phyloP scores from a whole-genome alignment of 1,140 invertebrate species.

The Drosophila nasuta region DNA sequence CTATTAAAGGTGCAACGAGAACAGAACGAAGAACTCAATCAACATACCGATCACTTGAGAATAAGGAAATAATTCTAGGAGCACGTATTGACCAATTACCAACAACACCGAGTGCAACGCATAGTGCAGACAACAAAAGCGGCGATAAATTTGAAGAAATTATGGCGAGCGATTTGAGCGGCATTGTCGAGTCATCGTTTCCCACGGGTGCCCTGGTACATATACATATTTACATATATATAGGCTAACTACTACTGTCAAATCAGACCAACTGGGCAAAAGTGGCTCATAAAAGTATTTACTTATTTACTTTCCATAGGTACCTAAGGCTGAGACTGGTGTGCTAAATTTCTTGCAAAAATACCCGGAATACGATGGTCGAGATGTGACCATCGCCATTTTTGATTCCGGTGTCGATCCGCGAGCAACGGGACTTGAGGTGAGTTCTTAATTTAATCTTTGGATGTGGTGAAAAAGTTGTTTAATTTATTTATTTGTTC shows the following conservation, averaged over 20 bases:
- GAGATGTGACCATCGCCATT: constrained; percentile 96
- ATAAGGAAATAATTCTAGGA: constrained; percentile 31
- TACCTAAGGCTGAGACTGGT: constrained; percentile 98
- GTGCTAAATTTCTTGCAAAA: constrained; percentile 94
- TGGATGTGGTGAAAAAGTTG: too few relatives aligned
- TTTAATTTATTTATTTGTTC: background rate
- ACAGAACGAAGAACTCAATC: constrained; percentile 28
- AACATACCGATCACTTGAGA: constrained; percentile 3
- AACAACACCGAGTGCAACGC: background rate
- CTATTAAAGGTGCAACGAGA: constrained; percentile 41
- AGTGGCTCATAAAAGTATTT: background rate
- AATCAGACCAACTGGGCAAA: constrained; percentile 1
- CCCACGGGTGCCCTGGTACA: constrained; percentile 90
- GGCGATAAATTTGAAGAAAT: constrained; percentile 39
- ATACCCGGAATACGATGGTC: constrained; percentile 97
- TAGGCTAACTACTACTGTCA: too few relatives aligned
- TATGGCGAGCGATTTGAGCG: constrained; percentile 80
- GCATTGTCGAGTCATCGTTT: constrained; percentile 90
- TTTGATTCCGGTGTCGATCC: constrained; percentile 99
- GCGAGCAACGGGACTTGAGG: constrained; percentile 96
- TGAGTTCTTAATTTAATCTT: constrained; percentile 85
- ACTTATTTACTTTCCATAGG: background rate
- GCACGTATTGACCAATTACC: constrained; percentile 1
- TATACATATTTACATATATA: constrained; percentile 3
- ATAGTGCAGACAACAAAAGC: constrained; percentile 37